A percentile compares a stretch with the other conserved stretches of the same genome.
These are phyloP conservation scores for Heliangelus exortis DNA, from an alignment of 2,797 vertebrate species.

Conservation along the genomic window DNA sequence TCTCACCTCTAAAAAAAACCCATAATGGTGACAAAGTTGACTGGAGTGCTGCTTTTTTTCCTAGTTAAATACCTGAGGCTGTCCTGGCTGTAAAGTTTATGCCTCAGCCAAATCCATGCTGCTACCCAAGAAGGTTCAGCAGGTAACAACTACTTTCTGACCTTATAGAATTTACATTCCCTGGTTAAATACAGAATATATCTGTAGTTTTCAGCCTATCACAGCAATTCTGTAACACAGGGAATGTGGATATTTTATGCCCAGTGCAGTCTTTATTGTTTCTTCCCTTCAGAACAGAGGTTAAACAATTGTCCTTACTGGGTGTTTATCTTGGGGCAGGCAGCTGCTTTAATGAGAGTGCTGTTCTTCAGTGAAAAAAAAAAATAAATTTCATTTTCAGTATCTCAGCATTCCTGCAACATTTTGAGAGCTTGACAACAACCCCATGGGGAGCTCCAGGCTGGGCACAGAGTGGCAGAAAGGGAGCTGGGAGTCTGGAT, in stretches of 20 bases:
- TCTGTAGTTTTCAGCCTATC: background rate
- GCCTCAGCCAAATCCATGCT: background rate
- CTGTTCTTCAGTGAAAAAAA: background rate
- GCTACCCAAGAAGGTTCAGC: background rate
- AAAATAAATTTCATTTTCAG: background rate
- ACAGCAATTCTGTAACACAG: fast-evolving
- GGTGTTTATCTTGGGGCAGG: constrained; percentile 54
- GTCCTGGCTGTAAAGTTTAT: background rate
- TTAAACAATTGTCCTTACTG: constrained; percentile 22
- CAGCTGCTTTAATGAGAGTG: constrained; percentile 13
- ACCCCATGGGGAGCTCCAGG: too few relatives aligned
- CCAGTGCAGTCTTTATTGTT: constrained; percentile 7
- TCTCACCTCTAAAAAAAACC: background rate
- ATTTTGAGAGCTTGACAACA: background rate
- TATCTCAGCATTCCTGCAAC: background rate
- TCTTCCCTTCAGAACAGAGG: constrained; percentile 54
- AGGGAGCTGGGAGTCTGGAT: too few relatives aligned
- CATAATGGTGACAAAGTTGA: fast-evolving
- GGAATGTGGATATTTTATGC: fast-evolving
- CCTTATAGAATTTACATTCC: background rate
- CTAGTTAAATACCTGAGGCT: background rate
- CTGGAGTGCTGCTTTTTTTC: background rate
- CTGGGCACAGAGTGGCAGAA: too few relatives aligned
- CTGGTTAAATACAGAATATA: background rate
- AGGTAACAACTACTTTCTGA: background rate